Conservation (phyloP, 2,797 vertebrate species). For the Ctenopoma multispine region DNA sequence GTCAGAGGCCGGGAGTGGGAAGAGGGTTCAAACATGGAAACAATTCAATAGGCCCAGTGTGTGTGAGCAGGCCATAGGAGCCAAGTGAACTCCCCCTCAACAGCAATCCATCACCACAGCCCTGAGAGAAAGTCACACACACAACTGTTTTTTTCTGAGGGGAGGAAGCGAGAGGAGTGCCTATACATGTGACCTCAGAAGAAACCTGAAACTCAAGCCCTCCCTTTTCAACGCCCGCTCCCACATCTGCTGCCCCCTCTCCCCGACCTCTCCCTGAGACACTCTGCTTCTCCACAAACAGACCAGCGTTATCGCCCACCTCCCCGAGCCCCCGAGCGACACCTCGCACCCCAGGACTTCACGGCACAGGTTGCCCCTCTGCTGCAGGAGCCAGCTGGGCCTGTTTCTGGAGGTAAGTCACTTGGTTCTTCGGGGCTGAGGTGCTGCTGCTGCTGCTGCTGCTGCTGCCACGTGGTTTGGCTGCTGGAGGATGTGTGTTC, state of each 20-base stretch:
- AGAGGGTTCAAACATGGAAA: slow-evolving; percentile 27
- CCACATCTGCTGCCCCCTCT: slow-evolving; percentile 70
- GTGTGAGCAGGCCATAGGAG: neutral
- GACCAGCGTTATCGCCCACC: neutral
- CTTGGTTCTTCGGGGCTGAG: slow-evolving; percentile 24
- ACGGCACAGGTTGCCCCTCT: slow-evolving; percentile 1
- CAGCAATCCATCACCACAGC: slow-evolving; percentile 39
- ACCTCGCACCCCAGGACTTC: slow-evolving; percentile 32
- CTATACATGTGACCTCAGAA: slow-evolving; percentile 79
- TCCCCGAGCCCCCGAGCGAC: neutral
- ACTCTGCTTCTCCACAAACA: slow-evolving; percentile 33
- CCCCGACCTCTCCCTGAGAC: slow-evolving; percentile 41
- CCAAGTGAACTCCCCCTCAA: slow-evolving; percentile 18
- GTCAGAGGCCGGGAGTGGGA: neutral
- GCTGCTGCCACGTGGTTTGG: slow-evolving; percentile 59
- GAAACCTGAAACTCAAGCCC: slow-evolving; percentile 81
- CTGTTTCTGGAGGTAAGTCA: slow-evolving; percentile 71
- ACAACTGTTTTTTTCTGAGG: slow-evolving; percentile 19
- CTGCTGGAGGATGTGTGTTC: slow-evolving; percentile 39
- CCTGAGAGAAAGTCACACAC: slow-evolving; percentile 25
- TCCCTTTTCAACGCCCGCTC: slow-evolving; percentile 61
- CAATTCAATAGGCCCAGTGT: slow-evolving; percentile 31
- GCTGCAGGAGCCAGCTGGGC: slow-evolving; percentile 6
- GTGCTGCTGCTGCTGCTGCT: slow-evolving; percentile 24
- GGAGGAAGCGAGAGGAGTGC: slow-evolving; percentile 64